Evolutionary conservation across 2,888 invertebrate genomes (phyloP).

Genomic region (Zygogramma bicolorata): DNA sequence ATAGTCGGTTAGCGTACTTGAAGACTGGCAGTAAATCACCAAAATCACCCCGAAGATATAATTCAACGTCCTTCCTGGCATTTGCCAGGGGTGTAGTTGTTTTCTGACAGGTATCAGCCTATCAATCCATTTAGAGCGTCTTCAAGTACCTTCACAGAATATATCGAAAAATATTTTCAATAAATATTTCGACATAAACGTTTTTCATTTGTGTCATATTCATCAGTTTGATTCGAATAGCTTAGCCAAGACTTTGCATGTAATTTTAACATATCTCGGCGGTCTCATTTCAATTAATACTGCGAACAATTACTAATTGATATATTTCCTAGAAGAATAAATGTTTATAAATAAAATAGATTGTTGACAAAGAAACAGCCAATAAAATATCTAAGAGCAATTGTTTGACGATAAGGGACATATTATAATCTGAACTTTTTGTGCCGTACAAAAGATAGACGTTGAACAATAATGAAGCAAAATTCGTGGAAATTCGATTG

Average conservation of each 20-base stretch:
- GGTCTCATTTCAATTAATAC: conserved; percentile 17
- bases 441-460: background rate
- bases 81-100: no score
- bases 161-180: no score
- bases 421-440: background rate
- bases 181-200: no score
- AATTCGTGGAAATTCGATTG: background rate
- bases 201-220: no score
- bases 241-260: background rate
- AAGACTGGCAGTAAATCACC: no score
- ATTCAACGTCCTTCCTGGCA: no score
- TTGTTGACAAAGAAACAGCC: background rate
- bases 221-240: no score
- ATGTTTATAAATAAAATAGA: background rate
- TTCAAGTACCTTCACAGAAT: no score
- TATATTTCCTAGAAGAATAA: conserved; percentile 28
- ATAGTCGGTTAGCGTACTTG: no score
- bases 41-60: no score
- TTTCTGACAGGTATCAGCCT: no score
- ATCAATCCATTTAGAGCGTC: no score
- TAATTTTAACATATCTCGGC: background rate
- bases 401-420: background rate
- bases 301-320: conserved; percentile 31
- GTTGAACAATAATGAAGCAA: background rate
- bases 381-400: background rate